These are phyloP conservation scores for Intellagama lesueurii DNA, from an alignment of 2,797 vertebrate species.

Conservation along the genomic window DNA sequence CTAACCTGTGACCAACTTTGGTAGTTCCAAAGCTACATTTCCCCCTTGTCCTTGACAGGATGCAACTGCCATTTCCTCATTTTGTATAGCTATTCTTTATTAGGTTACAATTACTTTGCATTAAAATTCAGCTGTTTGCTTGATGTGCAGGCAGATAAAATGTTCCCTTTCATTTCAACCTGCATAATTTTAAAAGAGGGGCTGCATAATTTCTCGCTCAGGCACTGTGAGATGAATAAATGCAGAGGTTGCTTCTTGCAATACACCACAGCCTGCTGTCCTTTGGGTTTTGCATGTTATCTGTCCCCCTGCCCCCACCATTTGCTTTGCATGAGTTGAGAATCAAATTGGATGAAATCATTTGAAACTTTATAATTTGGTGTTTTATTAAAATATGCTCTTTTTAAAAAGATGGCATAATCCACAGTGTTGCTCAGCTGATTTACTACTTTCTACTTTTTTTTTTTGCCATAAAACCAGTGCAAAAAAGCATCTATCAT, in stretches of 20 bases:
- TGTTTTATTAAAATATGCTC: conserved; percentile 67
- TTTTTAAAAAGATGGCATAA: conserved; percentile 67
- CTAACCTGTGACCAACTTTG: conserved; percentile 61
- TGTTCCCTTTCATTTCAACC: conserved; percentile 75
- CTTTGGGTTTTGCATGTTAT: not conserved
- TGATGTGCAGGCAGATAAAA: conserved; percentile 63
- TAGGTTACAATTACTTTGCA: conserved; percentile 75
- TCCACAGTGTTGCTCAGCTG: conserved; percentile 56
- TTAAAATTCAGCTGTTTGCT: conserved; percentile 72
- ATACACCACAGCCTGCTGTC: not conserved
- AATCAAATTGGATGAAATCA: conserved; percentile 62
- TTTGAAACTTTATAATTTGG: conserved; percentile 57
- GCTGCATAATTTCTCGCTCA: conserved; percentile 53
- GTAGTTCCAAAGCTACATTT: conserved; percentile 72
- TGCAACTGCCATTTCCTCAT: conserved; percentile 81
- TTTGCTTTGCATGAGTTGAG: conserved; percentile 59
- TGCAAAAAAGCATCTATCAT: conserved; percentile 66
- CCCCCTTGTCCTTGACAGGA: conserved; percentile 76
- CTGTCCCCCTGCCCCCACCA: not conserved
- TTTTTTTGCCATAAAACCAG: conserved; percentile 66
- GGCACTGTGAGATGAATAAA: conserved; percentile 69
- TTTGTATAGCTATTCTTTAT: conserved; percentile 81
- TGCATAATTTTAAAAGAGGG: conserved; percentile 61
- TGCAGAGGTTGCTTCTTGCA: conserved; percentile 29
- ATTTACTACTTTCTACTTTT: conserved; percentile 60